Evolutionary conservation across 2,113 vertebrate genomes (phyloP).

Genomic region (Carassius auratus): DNA sequence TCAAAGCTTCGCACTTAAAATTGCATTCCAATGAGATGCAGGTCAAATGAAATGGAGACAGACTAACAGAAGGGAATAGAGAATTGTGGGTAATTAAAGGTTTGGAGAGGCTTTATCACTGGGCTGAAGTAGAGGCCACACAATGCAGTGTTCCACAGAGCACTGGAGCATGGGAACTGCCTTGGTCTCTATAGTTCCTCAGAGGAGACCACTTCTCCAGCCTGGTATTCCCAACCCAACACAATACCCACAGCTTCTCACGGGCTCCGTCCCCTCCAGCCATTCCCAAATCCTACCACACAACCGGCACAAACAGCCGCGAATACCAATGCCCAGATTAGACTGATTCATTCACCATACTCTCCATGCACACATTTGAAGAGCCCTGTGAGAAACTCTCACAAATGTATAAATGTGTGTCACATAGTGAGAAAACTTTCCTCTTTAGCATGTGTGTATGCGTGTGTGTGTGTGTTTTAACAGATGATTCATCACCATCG

Average conservation of each 20-base stretch:
- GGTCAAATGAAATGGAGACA: neutral
- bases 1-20: neutral
- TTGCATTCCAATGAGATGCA: neutral
- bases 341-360: constrained; percentile 43
- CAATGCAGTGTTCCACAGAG: constrained; percentile 35
- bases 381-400: constrained; percentile 51
- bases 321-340: constrained; percentile 63
- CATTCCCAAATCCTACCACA: constrained; percentile 52
- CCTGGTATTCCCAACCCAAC: constrained; percentile 44
- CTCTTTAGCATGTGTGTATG: constrained; percentile 21
- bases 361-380: constrained; percentile 52
- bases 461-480: constrained; percentile 35
- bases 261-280: constrained; percentile 39
- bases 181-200: constrained; percentile 48
- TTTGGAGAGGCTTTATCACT: constrained; percentile 43
- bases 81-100: constrained; percentile 48
- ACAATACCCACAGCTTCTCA: constrained; percentile 54
- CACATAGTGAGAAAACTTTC: constrained; percentile 40
- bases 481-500: constrained; percentile 47
- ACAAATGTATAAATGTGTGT: constrained; percentile 49
- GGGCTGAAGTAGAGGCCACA: constrained; percentile 54
- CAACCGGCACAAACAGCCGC: constrained; percentile 41
- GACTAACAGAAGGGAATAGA: constrained; percentile 15
- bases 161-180: constrained; percentile 59
- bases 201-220: constrained; percentile 53